Base-by-base conservation (phyloP, 2,797 vertebrate species). In the Bradypodion pumilum region DNA sequence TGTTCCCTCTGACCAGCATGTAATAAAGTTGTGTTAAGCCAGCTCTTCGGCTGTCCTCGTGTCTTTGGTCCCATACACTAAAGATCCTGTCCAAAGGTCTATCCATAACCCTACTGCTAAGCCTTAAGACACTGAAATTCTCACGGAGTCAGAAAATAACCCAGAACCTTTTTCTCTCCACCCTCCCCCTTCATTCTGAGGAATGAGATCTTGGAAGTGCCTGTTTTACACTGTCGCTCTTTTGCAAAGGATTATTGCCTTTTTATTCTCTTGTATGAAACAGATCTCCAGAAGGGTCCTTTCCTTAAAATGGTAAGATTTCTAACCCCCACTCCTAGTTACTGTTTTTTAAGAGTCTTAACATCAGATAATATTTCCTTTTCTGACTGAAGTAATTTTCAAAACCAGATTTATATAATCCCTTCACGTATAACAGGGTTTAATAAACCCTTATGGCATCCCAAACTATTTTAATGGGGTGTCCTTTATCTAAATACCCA, bases 381-480 rank as follows among this genome's bases (percentile, higher is more conserved):
- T 70, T 42, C 76, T 82, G 8, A 70, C 65, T 80, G 0, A 80
- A 68, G 1, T 56, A 8, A 0, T 81, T 87, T 84, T 5, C 82
- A 70, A 25, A 83, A 21, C 65, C 5, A 46, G 42, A 69, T 52
- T 56, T 10, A 7, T 9, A 49, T 29, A 74, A 25, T 5, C 5
- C 6, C 44, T 32, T n/a, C 15, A 74, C 25, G 25, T 16, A 10
- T 21, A 21, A 21, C 72, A 49, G n/a, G 32, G 3, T 7, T 49
- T 56, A 74, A 46, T 46, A 2, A 29, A 49, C 15, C 13, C 42
- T 13, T 74, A 2, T n/a, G 80, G 13, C 1, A 10, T 82, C 72
- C 44, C 87, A 78, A 1, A 37, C 46, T 59, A 19, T 86, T 88
- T 73, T 59, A 83, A 80, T 85, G 19, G 25, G 85, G 44, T 52